Percentiles rank a stretch among this genome's conserved stretches.
Evolutionary conservation across 2,797 vertebrate genomes (phyloP).

Genomic region (Poeciliopsis gracilis): DNA sequence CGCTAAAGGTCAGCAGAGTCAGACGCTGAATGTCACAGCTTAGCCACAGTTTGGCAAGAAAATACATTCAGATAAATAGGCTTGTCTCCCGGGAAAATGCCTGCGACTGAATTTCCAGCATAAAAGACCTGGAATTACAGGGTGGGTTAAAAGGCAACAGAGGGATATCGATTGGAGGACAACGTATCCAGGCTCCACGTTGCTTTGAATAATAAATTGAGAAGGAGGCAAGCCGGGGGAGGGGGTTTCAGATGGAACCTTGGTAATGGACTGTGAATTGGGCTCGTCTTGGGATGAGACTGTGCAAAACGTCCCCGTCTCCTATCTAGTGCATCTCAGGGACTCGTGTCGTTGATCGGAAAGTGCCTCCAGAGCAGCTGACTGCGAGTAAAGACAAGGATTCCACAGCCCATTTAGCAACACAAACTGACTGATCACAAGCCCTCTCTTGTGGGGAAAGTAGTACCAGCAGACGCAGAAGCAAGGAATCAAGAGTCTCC

Average conservation of each 20-base stretch:
- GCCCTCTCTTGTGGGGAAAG: constrained; percentile 40
- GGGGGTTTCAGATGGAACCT: constrained; percentile 58
- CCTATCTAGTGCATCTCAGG: constrained; percentile 53
- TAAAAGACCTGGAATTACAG: constrained; percentile 73
- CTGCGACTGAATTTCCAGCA: constrained; percentile 66
- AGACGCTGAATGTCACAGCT: constrained; percentile 78
- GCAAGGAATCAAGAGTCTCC: constrained; percentile 37
- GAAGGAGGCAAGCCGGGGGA: constrained; percentile 39
- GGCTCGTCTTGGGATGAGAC: constrained; percentile 61
- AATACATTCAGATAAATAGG: constrained; percentile 76
- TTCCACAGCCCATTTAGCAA: constrained; percentile 68
- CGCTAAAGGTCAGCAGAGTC: constrained; percentile 80
- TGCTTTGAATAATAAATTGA: constrained; percentile 77
- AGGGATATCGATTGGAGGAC: constrained; percentile 75
- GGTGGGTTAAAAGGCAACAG: constrained; percentile 71
- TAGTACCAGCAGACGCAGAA: constrained; percentile 32
- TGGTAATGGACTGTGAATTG: constrained; percentile 55
- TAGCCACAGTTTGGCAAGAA: constrained; percentile 72
- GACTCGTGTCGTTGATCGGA: constrained; percentile 67
- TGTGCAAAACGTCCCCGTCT: constrained; percentile 61
- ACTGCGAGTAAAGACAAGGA: constrained; percentile 71
- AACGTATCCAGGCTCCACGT: constrained; percentile 70
- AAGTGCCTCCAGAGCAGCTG: constrained; percentile 63
- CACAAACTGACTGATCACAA: constrained; percentile 54
- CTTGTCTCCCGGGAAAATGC: constrained; percentile 64